phyloP scores from a whole-genome alignment of 2,888 invertebrate species.

The Linnaemya vulpina region DNA sequence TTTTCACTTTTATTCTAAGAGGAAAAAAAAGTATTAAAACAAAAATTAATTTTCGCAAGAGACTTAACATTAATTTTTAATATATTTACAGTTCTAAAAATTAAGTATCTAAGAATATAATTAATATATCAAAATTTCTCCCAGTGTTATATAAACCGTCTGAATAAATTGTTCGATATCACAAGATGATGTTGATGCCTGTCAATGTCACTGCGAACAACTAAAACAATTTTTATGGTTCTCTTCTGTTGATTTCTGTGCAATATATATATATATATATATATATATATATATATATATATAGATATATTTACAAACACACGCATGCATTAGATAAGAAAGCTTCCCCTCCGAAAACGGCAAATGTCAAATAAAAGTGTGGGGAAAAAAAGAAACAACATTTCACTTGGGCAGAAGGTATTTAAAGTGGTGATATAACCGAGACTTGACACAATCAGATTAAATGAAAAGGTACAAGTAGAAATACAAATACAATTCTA shows the following conservation, averaged over 20 bases:
- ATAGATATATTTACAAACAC: background rate
- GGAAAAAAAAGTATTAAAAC: no score
- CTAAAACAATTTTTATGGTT: conserved; percentile 34
- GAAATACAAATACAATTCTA: conserved; percentile 19
- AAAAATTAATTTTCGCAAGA: no score
- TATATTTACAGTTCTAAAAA: no score
- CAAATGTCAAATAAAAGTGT: conserved; percentile 15
- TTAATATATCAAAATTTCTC: background rate
- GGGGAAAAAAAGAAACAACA: conserved; percentile 18
- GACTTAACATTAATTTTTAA: no score
- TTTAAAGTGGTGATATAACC: conserved; percentile 69
- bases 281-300: background rate
- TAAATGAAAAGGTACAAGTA: conserved; percentile 53
- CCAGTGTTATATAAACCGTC: conserved; percentile 10
- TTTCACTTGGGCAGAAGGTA: conserved; percentile 51
- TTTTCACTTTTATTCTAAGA: no score
- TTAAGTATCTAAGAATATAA: no score
- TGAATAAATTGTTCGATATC: conserved; percentile 12
- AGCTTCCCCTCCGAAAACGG: conserved; percentile 11
- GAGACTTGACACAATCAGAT: conserved; percentile 70
- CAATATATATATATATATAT: background rate
- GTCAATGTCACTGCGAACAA: conserved; percentile 63
- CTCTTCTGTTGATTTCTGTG: conserved; percentile 12
- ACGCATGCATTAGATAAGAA: background rate
- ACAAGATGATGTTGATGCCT: conserved; percentile 58